These are phyloP conservation scores for Odocoileus hemionus DNA, from an alignment of 2,113 vertebrate species.

Conservation along the genomic window DNA sequence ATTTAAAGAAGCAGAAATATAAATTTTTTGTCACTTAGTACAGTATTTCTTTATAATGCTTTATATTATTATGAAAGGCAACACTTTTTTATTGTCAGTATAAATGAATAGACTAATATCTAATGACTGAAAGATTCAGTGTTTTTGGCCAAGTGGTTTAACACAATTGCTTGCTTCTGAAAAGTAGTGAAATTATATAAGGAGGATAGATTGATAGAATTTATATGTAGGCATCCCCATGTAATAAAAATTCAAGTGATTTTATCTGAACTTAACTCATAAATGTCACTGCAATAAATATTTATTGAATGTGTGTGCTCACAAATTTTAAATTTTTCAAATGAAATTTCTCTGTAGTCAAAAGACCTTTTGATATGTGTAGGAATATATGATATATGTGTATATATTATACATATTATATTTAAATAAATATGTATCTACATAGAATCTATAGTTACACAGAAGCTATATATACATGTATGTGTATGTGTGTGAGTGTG, in stretches of 20 bases:
- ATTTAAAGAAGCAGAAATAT: slow-evolving; percentile 9
- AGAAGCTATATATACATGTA: not conserved
- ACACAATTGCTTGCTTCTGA: not conserved
- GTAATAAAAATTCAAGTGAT: slow-evolving; percentile 20
- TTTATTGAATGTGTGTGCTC: not conserved
- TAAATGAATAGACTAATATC: slow-evolving; percentile 16
- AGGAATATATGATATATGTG: not conserved
- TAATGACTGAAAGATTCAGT: not conserved
- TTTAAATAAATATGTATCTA: not conserved
- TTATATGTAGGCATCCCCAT: not conserved
- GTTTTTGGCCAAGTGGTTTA: not conserved
- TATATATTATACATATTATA: not conserved
- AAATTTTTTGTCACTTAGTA: not conserved
- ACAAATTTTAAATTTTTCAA: not conserved
- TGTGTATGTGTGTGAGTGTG: not conserved
- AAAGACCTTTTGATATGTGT: not conserved
- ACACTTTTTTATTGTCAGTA: not conserved
- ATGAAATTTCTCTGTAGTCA: not conserved
- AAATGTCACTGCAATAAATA: not conserved
- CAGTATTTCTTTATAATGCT: not conserved
- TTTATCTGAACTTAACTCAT: slow-evolving; percentile 20
- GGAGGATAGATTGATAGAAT: not conserved
- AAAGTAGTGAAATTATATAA: slow-evolving; percentile 16
- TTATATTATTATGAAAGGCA: not conserved
- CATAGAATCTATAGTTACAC: not conserved